Conservation (phyloP, 30 jellyfish, hydroid and myxozoan genomes). For the Pelagia noctiluca region DNA sequence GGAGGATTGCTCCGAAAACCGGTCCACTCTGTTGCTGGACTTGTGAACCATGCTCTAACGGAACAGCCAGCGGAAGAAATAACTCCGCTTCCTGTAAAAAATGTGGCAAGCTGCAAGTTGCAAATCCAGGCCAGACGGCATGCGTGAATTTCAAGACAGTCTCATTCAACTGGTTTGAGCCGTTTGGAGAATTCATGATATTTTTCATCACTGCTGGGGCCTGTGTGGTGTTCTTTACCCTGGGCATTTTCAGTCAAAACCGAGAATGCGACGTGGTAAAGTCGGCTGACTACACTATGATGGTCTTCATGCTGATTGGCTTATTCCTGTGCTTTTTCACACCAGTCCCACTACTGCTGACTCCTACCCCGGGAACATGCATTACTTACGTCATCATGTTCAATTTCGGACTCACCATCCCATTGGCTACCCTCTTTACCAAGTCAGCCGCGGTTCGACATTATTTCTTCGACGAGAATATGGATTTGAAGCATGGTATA, state of each 20-base stretch:
- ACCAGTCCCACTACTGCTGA: constrained; percentile 83
- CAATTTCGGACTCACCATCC: constrained; percentile 83
- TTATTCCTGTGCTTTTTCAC: constrained; percentile 69
- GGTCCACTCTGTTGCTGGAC: constrained; percentile 82
- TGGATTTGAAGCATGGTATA: constrained; percentile 51
- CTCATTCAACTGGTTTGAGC: constrained; percentile 86
- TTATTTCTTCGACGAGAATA: constrained; percentile 71
- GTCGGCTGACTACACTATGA: constrained; percentile 67
- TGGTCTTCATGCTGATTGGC: constrained; percentile 79
- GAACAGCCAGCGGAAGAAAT: constrained; percentile 64
- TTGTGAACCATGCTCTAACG: constrained; percentile 77
- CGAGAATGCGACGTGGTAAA: constrained; percentile 83
- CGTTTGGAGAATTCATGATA: constrained; percentile 84
- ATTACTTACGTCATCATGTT: constrained; percentile 71
- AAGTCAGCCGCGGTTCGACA: constrained; percentile 70
- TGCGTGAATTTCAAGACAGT: constrained; percentile 66
- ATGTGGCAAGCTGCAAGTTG: constrained; percentile 51
- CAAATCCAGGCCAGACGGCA: constrained; percentile 76
- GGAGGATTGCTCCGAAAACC: constrained; percentile 10
- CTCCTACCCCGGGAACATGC: constrained; percentile 76
- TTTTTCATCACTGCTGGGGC: constrained; percentile 86
- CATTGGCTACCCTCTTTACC: constrained; percentile 79
- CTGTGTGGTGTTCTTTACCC: constrained; percentile 74
- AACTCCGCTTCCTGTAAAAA: constrained; percentile 73
- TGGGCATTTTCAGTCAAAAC: constrained; percentile 94